Base-by-base conservation (phyloP, 2,797 vertebrate species). In the Argya squamiceps region DNA sequence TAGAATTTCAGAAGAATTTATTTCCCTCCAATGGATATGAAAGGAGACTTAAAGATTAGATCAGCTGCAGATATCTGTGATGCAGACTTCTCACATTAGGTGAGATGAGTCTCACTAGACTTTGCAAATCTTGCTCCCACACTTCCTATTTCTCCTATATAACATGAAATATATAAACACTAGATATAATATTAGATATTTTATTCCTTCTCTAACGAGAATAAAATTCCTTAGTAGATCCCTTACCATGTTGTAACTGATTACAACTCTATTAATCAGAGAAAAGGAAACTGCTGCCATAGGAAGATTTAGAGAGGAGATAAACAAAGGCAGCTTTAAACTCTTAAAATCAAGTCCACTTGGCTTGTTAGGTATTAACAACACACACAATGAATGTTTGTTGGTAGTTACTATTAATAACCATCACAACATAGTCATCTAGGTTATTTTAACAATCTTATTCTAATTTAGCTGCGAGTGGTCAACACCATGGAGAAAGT, bases 1-100 rank as follows among this genome's bases (percentile, higher is more conserved):
- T 87, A 12, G 67, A 69, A 76, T 79, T 93, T 79, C 96, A 95
- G 43, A 94, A 91, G 74, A 52, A 62, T 74, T 96, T 91, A 87
- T 89, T 94, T 93, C 78, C 58, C 84, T 88, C 78, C 71, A 49
- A 16, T 94, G 94, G 63, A n/a, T 91, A 67, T 56, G 84, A 93
- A 74, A 93, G 63, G 78, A 85, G 52, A 69, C 12, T 21, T 29
- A 21, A n/a, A 91, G 71, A 93, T 92, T 36, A 80, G 81, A 67
- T 92, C 75, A 84, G 63, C 79, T 69, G 55, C 67, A 87, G 39
- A 2, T 37, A 71, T 34, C 52, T 67, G 0, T 34, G 36, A 30
- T 75, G n/a, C 46, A 87, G 43, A 62, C 58, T 81, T 58, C 53
- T 46, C 77, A 52, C 20, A 27, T 58, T 13, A 43, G 34, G 27